Conservation (phyloP, 1,140 invertebrate species). For the Solenopsis invicta region DNA sequence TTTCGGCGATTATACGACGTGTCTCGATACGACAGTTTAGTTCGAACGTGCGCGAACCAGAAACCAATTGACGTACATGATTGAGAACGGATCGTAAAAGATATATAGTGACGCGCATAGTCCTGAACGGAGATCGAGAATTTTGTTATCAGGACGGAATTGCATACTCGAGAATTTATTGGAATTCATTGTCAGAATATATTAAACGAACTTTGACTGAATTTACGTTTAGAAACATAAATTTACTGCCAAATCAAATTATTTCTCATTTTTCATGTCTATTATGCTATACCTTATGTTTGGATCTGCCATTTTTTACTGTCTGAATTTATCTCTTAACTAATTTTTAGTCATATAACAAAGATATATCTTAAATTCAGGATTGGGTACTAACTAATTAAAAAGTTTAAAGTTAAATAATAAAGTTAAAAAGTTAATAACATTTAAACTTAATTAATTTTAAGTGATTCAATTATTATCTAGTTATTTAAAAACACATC, state of each 20-base stretch:
- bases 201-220: not conserved
- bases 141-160: not conserved
- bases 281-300: not conserved
- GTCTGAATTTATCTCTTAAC: not conserved
- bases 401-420: too few relatives aligned
- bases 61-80: conserved; percentile 52
- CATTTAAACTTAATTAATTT: too few relatives aligned
- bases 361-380: not conserved
- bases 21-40: conserved; percentile 38
- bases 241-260: not conserved
- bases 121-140: not conserved
- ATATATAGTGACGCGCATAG: not conserved
- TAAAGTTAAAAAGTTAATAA: too few relatives aligned
- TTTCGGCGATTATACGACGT: conserved; percentile 47
- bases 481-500: too few relatives aligned
- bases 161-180: not conserved
- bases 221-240: not conserved
- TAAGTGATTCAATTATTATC: too few relatives aligned
- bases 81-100: conserved; percentile 41
- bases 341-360: not conserved
- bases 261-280: not conserved
- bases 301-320: not conserved
- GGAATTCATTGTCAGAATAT: not conserved
- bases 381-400: too few relatives aligned
- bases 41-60: conserved; percentile 23